phyloP scores from a whole-genome alignment of 2,888 invertebrate genomes.

The Mythimna pallens region DNA sequence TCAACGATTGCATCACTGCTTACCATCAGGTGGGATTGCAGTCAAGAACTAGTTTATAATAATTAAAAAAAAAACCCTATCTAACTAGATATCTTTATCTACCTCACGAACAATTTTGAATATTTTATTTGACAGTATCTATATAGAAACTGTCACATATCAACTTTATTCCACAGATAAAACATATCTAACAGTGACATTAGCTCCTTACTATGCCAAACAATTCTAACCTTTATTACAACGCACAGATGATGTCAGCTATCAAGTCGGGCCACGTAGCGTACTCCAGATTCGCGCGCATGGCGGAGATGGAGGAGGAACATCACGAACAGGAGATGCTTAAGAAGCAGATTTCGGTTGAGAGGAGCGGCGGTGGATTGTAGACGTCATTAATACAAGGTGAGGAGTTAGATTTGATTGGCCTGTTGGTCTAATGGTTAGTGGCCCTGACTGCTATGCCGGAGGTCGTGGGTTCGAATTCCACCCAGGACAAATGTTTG shows the following conservation, averaged over 20 bases:
- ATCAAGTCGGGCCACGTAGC: conserved; percentile 99
- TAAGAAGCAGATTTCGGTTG: conserved; percentile 96
- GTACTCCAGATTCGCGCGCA: conserved; percentile 98
- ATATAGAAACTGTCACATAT: background rate
- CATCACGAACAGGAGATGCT: conserved; percentile 94
- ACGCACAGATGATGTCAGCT: conserved; percentile 98
- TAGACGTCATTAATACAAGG: conserved; percentile 83
- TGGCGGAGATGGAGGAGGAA: conserved; percentile 97
- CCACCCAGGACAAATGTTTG: no score
- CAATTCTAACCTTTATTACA: conserved; percentile 4
- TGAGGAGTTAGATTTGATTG: conserved; percentile 27
- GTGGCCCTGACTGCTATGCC: no score
- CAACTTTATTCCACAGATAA: background rate
- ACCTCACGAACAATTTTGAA: background rate
- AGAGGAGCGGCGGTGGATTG: conserved; percentile 98
- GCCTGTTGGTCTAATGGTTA: no score
- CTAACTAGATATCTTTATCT: no score
- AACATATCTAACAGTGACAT: background rate
- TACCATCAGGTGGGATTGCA: no score
- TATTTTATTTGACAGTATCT: background rate
- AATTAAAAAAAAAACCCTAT: no score
- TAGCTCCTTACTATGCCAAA: background rate
- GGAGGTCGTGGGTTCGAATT: no score
- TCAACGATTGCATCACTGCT: no score
- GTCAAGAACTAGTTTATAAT: no score